phyloP scores from a whole-genome alignment of 2,113 vertebrate species.

The Sinocyclocheilus maitianheensis region DNA sequence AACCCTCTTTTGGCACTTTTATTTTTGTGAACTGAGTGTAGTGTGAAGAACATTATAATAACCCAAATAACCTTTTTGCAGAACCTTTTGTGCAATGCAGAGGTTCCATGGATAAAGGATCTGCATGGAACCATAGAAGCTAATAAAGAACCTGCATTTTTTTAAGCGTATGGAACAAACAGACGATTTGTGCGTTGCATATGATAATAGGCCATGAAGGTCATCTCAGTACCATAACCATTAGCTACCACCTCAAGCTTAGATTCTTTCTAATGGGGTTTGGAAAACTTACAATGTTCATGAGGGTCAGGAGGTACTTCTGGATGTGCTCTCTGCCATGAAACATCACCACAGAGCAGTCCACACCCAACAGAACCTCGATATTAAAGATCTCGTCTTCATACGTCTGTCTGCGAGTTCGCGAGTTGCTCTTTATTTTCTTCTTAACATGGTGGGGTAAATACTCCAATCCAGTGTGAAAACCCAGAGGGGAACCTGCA shows the following conservation, averaged over 20 bases:
- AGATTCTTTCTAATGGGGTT: background rate
- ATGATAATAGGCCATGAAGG: background rate
- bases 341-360: conserved; percentile 93
- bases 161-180: background rate
- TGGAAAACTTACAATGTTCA: conserved; percentile 92
- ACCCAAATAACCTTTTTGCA: background rate
- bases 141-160: background rate
- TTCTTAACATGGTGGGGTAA: conserved; percentile 47
- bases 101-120: background rate
- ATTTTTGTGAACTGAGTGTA: too few species aligned
- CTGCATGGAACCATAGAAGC: background rate
- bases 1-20: too few species aligned
- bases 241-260: background rate
- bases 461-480: conserved; percentile 49
- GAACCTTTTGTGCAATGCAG: background rate
- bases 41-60: background rate
- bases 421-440: conserved; percentile 47
- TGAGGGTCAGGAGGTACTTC: conserved; percentile 93
- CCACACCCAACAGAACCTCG: conserved; percentile 90
- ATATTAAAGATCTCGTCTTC: conserved; percentile 85
- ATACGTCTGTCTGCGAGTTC: conserved; percentile 74
- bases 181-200: background rate
- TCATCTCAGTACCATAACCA: background rate
- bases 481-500: conserved; percentile 55
- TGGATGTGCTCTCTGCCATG: conserved; percentile 92